These are phyloP conservation scores for Pterocles burchelli DNA, from an alignment of 2,113 vertebrate genomes.

Conservation along the genomic window DNA sequence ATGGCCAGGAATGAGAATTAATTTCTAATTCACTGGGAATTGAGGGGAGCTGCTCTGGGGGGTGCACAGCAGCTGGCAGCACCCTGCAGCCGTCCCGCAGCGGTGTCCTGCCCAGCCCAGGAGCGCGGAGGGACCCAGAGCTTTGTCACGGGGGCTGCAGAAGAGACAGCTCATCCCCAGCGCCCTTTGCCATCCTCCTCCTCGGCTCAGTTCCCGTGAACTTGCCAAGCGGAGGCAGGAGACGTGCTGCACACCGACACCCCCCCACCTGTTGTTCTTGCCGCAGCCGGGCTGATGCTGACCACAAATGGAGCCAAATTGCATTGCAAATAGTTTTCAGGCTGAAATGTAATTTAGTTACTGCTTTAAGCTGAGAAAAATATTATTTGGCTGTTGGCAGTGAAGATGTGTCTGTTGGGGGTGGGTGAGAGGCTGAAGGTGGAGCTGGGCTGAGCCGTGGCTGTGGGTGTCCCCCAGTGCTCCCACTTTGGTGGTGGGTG, in stretches of 20 bases:
- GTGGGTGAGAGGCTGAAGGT: not conserved
- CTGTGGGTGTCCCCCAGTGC: fast-evolving
- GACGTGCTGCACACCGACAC: fast-evolving
- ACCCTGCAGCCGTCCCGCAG: fast-evolving
- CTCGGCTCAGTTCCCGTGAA: not conserved
- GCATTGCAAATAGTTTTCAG: not conserved
- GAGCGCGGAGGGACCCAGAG: fast-evolving
- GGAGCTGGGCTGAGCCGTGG: not conserved
- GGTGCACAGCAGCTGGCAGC: not conserved
- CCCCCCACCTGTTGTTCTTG: fast-evolving
- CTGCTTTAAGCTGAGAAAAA: not conserved
- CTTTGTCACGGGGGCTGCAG: not conserved
- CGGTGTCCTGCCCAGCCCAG: not conserved
- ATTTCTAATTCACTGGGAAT: not conserved
- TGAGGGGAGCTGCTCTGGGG: not conserved
- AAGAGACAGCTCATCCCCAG: fast-evolving
- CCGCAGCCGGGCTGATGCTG: not conserved
- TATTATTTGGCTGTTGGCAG: not conserved
- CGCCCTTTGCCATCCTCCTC: fast-evolving
- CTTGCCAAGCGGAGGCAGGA: not conserved
- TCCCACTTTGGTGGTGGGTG: not conserved
- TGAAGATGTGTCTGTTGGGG: fast-evolving
- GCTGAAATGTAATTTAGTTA: not conserved
- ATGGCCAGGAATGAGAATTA: not conserved
- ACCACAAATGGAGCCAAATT: not conserved